Evolutionary conservation across 2,113 vertebrate species (phyloP).

Genomic region (Leuciscus idus): DNA sequence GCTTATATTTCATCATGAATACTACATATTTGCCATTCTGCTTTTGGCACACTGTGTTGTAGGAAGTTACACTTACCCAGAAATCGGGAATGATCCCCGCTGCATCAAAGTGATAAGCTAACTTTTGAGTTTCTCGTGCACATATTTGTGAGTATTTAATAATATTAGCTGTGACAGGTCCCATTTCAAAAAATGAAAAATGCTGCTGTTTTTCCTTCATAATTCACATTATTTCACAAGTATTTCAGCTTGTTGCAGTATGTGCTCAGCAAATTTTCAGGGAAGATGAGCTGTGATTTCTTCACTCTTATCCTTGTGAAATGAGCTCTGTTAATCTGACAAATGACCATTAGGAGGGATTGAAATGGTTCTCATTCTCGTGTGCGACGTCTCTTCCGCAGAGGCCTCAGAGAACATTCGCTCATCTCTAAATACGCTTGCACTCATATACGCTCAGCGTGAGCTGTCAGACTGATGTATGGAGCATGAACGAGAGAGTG

Average conservation of each 20-base stretch:
- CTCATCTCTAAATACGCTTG: slow-evolving; percentile 33
- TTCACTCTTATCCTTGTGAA: not conserved
- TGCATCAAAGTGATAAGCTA: not conserved
- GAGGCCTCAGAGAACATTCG: not conserved
- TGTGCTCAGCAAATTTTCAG: slow-evolving; percentile 2
- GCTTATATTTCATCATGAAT: not conserved
- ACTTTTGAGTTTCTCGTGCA: not conserved
- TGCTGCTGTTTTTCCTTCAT: not conserved
- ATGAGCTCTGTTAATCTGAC: slow-evolving; percentile 38
- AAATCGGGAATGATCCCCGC: not conserved
- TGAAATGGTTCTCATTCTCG: slow-evolving; percentile 22
- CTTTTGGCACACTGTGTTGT: not conserved
- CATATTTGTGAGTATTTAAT: not conserved
- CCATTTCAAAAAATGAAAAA: not conserved
- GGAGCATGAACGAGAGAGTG: slow-evolving; percentile 31
- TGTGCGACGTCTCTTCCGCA: not conserved
- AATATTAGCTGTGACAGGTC: not conserved
- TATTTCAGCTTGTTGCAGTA: not conserved
- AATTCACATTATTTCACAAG: not conserved
- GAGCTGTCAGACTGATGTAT: slow-evolving; percentile 28
- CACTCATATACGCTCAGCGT: slow-evolving; percentile 24
- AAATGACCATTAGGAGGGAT: slow-evolving; percentile 17
- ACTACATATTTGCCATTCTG: not conserved
- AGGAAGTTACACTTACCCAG: not conserved
- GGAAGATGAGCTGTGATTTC: slow-evolving; percentile 20